Percentiles rank a stretch among this genome's conserved stretches.
Conservation (phyloP, 2,113 vertebrate genomes). For the Vidua chalybeata region DNA sequence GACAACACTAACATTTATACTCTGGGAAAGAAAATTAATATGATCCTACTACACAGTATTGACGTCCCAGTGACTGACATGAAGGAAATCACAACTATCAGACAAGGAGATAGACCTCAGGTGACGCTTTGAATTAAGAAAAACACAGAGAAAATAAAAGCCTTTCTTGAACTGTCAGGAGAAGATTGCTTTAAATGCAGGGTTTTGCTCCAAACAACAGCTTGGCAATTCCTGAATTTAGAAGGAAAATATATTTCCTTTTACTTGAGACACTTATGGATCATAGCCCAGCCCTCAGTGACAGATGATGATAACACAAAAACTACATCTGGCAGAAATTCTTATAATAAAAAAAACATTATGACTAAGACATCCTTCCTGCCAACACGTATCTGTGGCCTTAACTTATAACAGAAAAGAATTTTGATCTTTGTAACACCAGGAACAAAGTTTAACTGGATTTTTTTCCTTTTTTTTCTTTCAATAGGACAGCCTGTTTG, state of each 20-base stretch:
- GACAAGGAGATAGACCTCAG: neutral
- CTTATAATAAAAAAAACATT: neutral
- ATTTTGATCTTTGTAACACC: neutral
- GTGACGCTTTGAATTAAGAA: slow-evolving; percentile 1
- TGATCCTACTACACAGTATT: neutral
- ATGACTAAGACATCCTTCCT: neutral
- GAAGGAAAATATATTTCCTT: slow-evolving; percentile 13
- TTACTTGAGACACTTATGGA: neutral
- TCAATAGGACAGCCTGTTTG: neutral
- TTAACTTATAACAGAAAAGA: neutral
- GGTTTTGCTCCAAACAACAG: neutral
- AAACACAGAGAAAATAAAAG: neutral
- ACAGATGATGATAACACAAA: slow-evolving; percentile 13
- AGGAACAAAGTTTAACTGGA: neutral
- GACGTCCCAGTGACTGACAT: neutral
- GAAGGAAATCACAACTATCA: neutral
- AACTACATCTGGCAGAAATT: slow-evolving; percentile 11
- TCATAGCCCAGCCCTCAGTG: neutral
- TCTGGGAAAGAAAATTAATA: neutral
- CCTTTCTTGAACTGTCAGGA: neutral
- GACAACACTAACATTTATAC: neutral
- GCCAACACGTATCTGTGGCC: neutral
- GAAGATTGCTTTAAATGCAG: neutral
- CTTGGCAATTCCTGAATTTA: slow-evolving; percentile 10
- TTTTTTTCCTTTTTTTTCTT: neutral